These are phyloP conservation scores for Zaprionus camerounensis DNA, from an alignment of 1,140 invertebrate species.

Conservation along the genomic window DNA sequence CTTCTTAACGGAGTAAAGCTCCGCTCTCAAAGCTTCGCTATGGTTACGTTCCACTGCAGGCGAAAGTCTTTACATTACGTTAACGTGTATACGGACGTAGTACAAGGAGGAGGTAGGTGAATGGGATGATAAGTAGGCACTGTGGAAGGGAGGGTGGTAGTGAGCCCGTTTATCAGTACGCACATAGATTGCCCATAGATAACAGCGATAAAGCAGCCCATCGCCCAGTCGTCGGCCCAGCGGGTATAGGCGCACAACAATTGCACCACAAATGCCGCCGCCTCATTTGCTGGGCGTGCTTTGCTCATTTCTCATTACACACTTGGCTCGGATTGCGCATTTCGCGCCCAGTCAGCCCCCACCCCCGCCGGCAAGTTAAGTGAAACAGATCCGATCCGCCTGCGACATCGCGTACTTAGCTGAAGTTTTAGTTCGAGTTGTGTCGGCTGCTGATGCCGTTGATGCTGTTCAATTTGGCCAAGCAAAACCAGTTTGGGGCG, in stretches of 20 bases:
- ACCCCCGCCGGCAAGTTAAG: not conserved
- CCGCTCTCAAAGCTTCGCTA: not conserved
- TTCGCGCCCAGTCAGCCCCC: conserved; percentile 17
- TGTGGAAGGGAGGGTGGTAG: not conserved
- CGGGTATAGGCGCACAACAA: conserved; percentile 4
- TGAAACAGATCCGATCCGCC: not conserved
- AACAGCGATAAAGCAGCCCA: conserved; percentile 55
- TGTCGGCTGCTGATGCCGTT: too few species aligned
- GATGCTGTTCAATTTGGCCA: not conserved
- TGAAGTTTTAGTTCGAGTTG: conserved; percentile 9
- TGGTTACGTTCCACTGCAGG: too few species aligned
- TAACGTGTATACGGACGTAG: not conserved
- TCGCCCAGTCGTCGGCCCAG: not conserved
- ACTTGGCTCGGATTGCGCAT: conserved; percentile 45
- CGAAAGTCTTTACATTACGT: not conserved
- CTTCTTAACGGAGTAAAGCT: too few species aligned
- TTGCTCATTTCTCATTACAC: conserved; percentile 65
- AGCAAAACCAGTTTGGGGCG: conserved; percentile 4
- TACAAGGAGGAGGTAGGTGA: not conserved
- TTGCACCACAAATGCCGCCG: not conserved
- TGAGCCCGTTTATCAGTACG: conserved; percentile 50
- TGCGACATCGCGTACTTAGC: not conserved
- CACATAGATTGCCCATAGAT: conserved; percentile 56
- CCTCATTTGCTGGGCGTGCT: conserved; percentile 32
- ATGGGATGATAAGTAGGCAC: not conserved